Conservation (phyloP, 2,113 vertebrate species). For the Dolichotis patagonum region DNA sequence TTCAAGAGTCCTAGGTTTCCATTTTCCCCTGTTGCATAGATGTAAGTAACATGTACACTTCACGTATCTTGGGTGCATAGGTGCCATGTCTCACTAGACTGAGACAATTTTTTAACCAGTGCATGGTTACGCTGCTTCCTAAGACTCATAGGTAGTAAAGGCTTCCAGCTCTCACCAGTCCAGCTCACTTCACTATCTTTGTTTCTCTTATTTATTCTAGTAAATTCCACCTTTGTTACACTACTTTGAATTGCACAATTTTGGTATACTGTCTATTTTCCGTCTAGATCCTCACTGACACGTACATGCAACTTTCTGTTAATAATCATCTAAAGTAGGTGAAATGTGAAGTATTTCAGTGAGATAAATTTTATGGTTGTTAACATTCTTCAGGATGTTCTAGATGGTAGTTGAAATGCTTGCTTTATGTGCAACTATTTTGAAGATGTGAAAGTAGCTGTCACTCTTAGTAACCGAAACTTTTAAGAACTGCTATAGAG, state of each 20-base stretch:
- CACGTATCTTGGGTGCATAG: background rate
- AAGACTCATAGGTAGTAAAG: too few relatives aligned
- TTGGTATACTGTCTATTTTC: background rate
- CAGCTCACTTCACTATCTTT: background rate
- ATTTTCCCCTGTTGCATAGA: background rate
- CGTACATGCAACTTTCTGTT: background rate
- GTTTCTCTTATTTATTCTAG: background rate
- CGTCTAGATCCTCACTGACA: background rate
- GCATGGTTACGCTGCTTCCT: background rate
- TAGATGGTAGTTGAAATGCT: conserved; percentile 26
- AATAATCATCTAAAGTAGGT: background rate
- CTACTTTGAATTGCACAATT: background rate
- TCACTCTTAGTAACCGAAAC: conserved; percentile 47
- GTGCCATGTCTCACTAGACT: background rate
- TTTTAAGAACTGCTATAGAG: conserved; percentile 38
- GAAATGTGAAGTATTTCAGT: conserved; percentile 63
- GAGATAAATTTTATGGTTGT: conserved; percentile 32
- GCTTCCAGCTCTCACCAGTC: background rate
- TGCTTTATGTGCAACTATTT: conserved; percentile 60
- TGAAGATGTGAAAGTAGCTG: conserved; percentile 63
- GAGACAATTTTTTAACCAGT: background rate
- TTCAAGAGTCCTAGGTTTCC: background rate
- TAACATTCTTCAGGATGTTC: conserved; percentile 42
- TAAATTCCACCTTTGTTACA: background rate
- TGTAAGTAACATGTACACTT: background rate